Percentiles rank a stretch among this genome's conserved stretches.
Evolutionary conservation across 2,888 invertebrate genomes (phyloP).

Genomic region (Cheilosia urbana): DNA sequence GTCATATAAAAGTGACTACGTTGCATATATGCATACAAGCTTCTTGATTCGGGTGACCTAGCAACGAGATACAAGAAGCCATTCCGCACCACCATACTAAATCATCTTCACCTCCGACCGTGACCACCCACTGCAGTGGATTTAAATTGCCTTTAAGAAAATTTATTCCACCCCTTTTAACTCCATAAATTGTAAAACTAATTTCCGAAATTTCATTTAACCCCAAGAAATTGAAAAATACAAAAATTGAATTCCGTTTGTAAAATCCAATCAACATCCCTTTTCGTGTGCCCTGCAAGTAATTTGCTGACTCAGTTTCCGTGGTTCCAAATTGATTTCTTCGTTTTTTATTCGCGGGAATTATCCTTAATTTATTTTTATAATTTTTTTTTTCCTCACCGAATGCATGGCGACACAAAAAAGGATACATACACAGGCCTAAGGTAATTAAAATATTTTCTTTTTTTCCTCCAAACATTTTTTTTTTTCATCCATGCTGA

Average conservation of each 20-base stretch:
- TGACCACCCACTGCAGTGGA: slow-evolving; percentile 57
- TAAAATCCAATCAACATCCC: slow-evolving; percentile 73
- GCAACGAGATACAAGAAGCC: slow-evolving; percentile 10
- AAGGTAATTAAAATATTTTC: slow-evolving; percentile 69
- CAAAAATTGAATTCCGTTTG: slow-evolving; percentile 66
- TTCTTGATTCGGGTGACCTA: background rate
- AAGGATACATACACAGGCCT: slow-evolving; percentile 63
- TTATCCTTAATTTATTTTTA: slow-evolving; percentile 69
- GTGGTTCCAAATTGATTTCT: slow-evolving; percentile 61
- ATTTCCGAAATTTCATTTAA: slow-evolving; percentile 75
- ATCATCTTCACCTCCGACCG: slow-evolving; percentile 45
- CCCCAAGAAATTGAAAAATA: slow-evolving; percentile 46
- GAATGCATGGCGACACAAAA: slow-evolving; percentile 50
- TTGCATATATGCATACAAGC: too few species aligned
- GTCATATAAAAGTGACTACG: too few species aligned
- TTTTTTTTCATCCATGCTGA: slow-evolving; percentile 33
- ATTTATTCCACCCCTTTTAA: slow-evolving; percentile 66
- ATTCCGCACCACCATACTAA: slow-evolving; percentile 35
- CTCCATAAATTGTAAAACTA: slow-evolving; percentile 73
- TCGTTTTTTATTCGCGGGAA: slow-evolving; percentile 61
- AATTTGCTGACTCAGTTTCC: slow-evolving; percentile 69
- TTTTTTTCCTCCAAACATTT: slow-evolving; percentile 33
- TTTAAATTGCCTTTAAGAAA: slow-evolving; percentile 56
- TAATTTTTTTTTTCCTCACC: slow-evolving; percentile 7
- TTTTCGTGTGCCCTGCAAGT: slow-evolving; percentile 13